Evolutionary conservation across 2,888 invertebrate species (phyloP).

Genomic region (Linnaemya vulpina): DNA sequence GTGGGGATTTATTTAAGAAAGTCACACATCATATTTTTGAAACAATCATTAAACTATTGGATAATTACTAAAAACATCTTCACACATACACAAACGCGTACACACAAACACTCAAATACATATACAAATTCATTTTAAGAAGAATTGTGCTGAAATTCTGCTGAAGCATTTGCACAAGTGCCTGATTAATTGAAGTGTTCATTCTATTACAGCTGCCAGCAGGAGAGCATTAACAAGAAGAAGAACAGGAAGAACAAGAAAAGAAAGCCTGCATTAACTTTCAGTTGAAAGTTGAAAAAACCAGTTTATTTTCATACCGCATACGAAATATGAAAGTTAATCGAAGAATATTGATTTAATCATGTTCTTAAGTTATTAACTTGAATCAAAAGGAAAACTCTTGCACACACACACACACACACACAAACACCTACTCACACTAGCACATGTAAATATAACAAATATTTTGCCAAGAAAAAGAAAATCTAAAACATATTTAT

Average conservation of each 20-base stretch:
- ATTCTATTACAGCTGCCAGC: neutral
- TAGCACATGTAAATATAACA: neutral
- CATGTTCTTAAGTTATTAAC: constrained; percentile 31
- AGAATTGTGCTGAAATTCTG: neutral
- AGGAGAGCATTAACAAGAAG: constrained; percentile 4
- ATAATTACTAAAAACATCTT: constrained; percentile 10
- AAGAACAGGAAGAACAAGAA: no score
- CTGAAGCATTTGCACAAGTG: neutral
- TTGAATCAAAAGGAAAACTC: neutral
- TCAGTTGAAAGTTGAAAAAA: neutral
- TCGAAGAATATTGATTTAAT: constrained; percentile 59
- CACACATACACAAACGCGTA: no score
- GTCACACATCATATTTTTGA: constrained; percentile 27
- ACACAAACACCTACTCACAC: neutral
- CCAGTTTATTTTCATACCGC: no score
- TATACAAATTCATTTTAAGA: neutral
- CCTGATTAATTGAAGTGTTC: neutral
- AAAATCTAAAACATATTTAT: neutral
- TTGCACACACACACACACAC: neutral
- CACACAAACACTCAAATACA: neutral
- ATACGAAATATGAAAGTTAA: constrained; percentile 36
- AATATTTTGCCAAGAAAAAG: neutral
- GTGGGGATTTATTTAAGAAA: constrained; percentile 26
- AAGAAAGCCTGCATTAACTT: no score
- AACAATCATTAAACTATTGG: constrained; percentile 38